Conservation (phyloP, 2,888 invertebrate species). For the Diloba caeruleocephala region DNA sequence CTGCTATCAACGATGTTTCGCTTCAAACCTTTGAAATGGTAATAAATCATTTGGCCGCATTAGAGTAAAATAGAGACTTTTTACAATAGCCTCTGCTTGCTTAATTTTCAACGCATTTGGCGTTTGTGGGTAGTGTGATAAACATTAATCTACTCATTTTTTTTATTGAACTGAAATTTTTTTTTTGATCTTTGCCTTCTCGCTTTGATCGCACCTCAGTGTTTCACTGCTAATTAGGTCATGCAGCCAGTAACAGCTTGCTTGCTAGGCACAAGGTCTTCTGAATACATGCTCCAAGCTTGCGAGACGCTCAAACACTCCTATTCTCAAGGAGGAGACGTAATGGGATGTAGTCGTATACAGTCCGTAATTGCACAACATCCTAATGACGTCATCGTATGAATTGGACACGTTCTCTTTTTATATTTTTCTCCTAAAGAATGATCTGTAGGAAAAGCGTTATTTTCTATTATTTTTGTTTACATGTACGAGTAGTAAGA, state of each 20-base stretch:
- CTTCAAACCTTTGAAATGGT: conserved; percentile 45
- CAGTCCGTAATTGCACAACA: conserved; percentile 30
- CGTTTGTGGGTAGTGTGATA: conserved; percentile 1
- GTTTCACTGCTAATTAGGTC: conserved; percentile 61
- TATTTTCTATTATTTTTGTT: too few relatives aligned
- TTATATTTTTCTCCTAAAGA: conserved; percentile 9
- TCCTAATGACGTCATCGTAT: conserved; percentile 56
- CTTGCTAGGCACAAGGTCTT: conserved; percentile 43
- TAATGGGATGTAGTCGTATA: conserved; percentile 40
- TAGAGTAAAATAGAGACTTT: conserved; percentile 29
- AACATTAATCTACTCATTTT: not conserved
- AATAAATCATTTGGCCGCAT: conserved; percentile 51
- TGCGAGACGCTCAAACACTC: conserved; percentile 45
- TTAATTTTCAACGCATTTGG: conserved; percentile 11
- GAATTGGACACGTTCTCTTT: conserved; percentile 17
- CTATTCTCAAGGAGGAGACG: conserved; percentile 38
- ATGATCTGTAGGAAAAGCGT: not conserved
- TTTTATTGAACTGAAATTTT: conserved; percentile 9
- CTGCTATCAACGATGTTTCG: conserved; percentile 41
- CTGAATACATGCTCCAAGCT: conserved; percentile 61
- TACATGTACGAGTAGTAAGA: too few relatives aligned
- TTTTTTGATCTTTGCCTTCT: conserved; percentile 16
- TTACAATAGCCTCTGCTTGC: conserved; percentile 16
- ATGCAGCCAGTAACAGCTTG: conserved; percentile 48
- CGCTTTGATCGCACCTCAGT: conserved; percentile 18